Conservation (phyloP, 2,113 vertebrate genomes). For the Lichenostomus cassidix region DNA sequence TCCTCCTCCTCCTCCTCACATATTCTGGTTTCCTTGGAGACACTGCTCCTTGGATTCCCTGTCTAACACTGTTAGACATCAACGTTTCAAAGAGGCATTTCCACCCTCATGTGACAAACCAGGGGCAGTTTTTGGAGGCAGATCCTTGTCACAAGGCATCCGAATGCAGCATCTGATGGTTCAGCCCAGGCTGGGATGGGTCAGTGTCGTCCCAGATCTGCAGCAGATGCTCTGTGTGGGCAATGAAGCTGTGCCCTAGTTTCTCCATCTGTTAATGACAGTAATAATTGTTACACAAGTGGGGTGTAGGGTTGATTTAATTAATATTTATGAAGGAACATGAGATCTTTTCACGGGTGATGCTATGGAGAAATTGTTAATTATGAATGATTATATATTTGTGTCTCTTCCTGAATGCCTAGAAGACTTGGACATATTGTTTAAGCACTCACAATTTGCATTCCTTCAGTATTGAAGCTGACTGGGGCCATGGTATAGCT, state of each 20-base stretch:
- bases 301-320: background rate
- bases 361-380: background rate
- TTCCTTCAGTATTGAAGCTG: background rate
- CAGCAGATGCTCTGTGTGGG: slow-evolving; percentile 36
- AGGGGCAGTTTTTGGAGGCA: background rate
- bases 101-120: background rate
- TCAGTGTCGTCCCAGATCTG: background rate
- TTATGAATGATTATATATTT: background rate
- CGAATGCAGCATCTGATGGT: background rate
- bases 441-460: background rate
- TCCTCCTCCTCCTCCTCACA: rapidly evolving
- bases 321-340: slow-evolving; percentile 34
- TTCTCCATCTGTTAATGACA: slow-evolving; percentile 39
- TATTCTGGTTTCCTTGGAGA: slow-evolving; percentile 35
- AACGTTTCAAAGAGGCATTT: background rate
- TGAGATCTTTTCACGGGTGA: background rate
- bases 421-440: background rate
- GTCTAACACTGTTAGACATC: background rate
- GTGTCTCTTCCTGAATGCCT: background rate
- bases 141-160: background rate
- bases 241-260: slow-evolving; percentile 13
- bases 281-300: background rate
- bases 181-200: background rate
- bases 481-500: background rate
- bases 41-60: background rate